phyloP scores from a whole-genome alignment of 1,140 invertebrate species.

The Augochlora pura region DNA sequence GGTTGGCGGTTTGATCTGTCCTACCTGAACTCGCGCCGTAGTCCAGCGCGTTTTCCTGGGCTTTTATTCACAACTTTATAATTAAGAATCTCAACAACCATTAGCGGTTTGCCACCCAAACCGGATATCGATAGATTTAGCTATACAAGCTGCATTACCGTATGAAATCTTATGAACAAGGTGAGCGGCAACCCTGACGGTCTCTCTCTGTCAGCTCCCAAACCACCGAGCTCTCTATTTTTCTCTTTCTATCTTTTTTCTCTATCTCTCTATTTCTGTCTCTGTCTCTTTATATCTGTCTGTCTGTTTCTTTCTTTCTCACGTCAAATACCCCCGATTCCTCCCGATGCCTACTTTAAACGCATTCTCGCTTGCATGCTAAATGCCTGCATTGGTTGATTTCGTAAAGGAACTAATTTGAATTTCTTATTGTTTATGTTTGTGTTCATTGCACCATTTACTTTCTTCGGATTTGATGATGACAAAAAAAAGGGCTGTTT shows the following conservation, averaged over 20 bases:
- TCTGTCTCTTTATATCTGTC: not conserved
- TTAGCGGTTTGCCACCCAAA: no score
- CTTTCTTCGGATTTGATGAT: constrained; percentile 86
- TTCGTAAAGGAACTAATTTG: constrained; percentile 81
- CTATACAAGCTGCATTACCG: no score
- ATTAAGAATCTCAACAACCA: no score
- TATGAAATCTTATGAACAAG: no score
- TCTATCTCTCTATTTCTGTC: not conserved
- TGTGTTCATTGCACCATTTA: constrained; percentile 89
- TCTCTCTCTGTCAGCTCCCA: not conserved
- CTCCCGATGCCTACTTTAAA: constrained; percentile 66
- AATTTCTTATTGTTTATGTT: constrained; percentile 85
- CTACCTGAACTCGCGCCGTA: no score
- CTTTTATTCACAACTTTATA: no score
- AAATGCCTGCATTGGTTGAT: constrained; percentile 78
- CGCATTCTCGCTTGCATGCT: constrained; percentile 78
- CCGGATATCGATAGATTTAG: no score
- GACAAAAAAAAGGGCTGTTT: constrained; percentile 86
- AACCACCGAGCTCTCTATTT: constrained; percentile 3
- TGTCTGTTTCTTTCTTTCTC: constrained; percentile 43
- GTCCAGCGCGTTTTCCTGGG: no score
- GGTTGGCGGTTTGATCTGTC: no score
- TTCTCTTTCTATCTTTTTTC: not conserved
- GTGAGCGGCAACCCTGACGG: no score
- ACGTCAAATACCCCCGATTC: constrained; percentile 22